Evolutionary conservation across 2,888 invertebrate genomes (phyloP), one percentile per base, ranked within the genome.

Genomic region (Drosophila mulleri): DNA sequence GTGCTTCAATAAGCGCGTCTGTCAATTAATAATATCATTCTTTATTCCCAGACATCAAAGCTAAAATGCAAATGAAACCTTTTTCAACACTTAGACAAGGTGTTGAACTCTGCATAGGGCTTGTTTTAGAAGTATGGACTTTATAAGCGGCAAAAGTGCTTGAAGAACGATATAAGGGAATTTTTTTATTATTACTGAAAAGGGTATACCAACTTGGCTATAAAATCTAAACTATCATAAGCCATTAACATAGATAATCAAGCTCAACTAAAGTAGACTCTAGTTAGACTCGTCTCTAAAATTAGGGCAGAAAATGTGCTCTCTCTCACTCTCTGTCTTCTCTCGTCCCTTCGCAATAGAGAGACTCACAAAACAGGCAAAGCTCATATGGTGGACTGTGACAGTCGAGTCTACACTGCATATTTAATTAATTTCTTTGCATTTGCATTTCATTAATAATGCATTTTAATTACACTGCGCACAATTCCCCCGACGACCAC

Each of bases 381-480:
- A 53, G 52, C 20, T 48, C 41, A 39, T 14, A 26, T 48, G 35
- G 29, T 11, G 14, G 53, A 26, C 29, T 29, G 18, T 35, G 35
- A n/a, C 23, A 35, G 12, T 7, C 23, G 39, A 26, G 48, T 61
- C 72, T 72, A 66, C 59, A 66, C 53, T 77, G 74, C 69, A 71
- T 80, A 62, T 82, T 75, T 83, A 70, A 78, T 83, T 68, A 75
- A 78, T 68, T 86, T 80, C 81, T 67, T 75, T 44, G 66, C 75
- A 83, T 89, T 87, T 83, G 78, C 90, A 89, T 90, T 75, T 78
- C 88, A 89, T 89, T 86, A 86, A 88, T 86, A 75, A 87, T 90
- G 86, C 76, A 83, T 80, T 87, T 87, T 83, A 89, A 88, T 87
- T 85, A 85, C 32, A 58, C 44, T 52, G 60, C 67, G 59, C 29